Percentiles rank a stretch among this genome's conserved stretches.
Conservation (phyloP, 2,888 invertebrate species). For the Maniola hyperantus region DNA sequence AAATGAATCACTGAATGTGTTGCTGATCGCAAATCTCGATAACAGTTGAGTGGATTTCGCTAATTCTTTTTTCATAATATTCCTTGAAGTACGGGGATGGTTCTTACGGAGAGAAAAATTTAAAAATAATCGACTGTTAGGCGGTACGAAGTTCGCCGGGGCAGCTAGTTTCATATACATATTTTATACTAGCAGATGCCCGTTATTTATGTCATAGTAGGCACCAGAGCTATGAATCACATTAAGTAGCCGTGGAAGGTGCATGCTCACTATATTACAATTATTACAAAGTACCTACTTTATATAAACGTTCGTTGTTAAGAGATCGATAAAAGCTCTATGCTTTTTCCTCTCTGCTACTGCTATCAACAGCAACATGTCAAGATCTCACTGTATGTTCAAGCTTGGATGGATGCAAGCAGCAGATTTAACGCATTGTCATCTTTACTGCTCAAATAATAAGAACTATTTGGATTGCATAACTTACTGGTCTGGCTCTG, state of each 20-base stretch:
- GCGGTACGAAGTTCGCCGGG: too few species aligned
- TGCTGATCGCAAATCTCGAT: too few species aligned
- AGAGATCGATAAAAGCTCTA: conserved; percentile 3
- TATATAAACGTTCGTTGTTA: not conserved
- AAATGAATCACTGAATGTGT: too few species aligned
- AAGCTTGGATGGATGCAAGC: not conserved
- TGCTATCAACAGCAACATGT: conserved; percentile 22
- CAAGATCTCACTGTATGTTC: conserved; percentile 16
- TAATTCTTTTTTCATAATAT: too few species aligned
- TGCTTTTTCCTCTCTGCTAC: not conserved
- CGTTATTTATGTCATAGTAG: too few species aligned
- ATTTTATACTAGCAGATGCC: not conserved
- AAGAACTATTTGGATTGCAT: not conserved
- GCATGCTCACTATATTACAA: not conserved
- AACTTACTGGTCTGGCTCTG: not conserved
- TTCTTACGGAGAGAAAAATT: too few species aligned
- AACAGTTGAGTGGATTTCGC: too few species aligned
- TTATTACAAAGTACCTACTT: not conserved
- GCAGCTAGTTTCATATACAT: too few species aligned
- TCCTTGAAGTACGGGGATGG: too few species aligned
- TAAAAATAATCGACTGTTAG: too few species aligned
- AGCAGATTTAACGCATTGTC: not conserved
- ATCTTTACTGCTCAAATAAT: conserved; percentile 3
- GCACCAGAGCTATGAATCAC: not conserved
- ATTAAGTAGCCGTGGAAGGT: not conserved